Percentiles rank a stretch among this genome's conserved stretches.
phyloP scores from a whole-genome alignment of 2,888 invertebrate species.

The Nymphalis urticae region DNA sequence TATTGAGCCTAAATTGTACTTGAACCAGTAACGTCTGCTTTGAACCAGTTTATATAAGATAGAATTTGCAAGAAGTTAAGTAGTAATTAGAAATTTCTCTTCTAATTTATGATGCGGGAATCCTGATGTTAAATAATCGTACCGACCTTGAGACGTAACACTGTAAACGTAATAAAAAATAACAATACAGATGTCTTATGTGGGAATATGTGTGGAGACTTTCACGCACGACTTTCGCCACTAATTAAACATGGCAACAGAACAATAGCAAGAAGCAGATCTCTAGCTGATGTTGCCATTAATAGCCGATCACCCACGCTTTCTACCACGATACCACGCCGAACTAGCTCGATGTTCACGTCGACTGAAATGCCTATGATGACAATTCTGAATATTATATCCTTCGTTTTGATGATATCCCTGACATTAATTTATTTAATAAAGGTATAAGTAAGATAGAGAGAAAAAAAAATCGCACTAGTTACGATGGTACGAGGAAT shows the following conservation, averaged over 20 bases:
- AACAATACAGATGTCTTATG: conserved; percentile 29
- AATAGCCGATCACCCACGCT: conserved; percentile 78
- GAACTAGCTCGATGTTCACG: conserved; percentile 31
- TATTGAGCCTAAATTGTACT: conserved; percentile 12
- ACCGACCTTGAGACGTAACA: conserved; percentile 40
- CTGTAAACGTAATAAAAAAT: conserved; percentile 28
- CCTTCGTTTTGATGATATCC: not conserved
- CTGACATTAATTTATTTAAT: no score
- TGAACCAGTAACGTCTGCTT: conserved; percentile 15
- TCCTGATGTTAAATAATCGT: conserved; percentile 23
- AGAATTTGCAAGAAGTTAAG: not conserved
- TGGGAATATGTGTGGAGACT: conserved; percentile 39
- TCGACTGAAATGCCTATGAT: conserved; percentile 16
- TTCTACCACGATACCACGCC: conserved; percentile 62
- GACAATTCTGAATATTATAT: conserved; percentile 10
- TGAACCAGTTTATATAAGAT: conserved; percentile 13
- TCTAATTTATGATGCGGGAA: not conserved
- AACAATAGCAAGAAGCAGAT: conserved; percentile 70
- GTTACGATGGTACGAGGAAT: not conserved
- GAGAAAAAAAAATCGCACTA: not conserved
- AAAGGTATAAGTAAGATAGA: not conserved
- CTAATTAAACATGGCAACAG: conserved; percentile 71
- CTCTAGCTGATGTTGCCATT: conserved; percentile 63
- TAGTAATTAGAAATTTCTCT: not conserved
- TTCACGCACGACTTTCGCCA: conserved; percentile 79